Evolutionary conservation across 2,888 invertebrate species (phyloP).

Genomic region (Acrobeloides nanus): DNA sequence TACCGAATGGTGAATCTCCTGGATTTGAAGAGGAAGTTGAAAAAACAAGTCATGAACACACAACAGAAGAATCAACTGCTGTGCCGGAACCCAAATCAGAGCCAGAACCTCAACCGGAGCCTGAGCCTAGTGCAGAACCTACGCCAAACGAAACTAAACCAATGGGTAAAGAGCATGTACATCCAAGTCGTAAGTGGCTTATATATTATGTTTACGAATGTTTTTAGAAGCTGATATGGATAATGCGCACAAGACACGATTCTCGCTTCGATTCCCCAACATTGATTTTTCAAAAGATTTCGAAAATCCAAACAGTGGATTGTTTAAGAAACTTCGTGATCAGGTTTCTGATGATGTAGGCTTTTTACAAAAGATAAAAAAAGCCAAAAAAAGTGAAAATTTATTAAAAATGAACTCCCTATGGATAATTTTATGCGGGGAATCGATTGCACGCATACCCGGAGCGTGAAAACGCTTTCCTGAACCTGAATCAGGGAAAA

Average conservation of each 20-base stretch:
- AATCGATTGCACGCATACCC: too few relatives aligned
- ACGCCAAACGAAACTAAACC: conserved; percentile 11
- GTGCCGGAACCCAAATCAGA: conserved; percentile 22
- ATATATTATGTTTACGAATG: conserved; percentile 1
- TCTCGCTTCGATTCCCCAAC: conserved; percentile 24
- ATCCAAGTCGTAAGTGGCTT: conserved; percentile 3
- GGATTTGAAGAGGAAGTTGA: too few relatives aligned
- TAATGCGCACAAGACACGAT: conserved; percentile 25
- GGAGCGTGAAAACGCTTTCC: too few relatives aligned
- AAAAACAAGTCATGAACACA: too few relatives aligned
- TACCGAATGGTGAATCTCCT: conserved; percentile 19
- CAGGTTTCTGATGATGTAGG: conserved; percentile 27
- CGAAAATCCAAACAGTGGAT: conserved; percentile 21
- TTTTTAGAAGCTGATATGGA: conserved; percentile 7
- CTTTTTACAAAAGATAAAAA: not conserved
- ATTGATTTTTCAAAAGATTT: conserved; percentile 28
- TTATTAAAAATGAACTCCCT: too few relatives aligned
- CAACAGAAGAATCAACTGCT: conserved; percentile 18
- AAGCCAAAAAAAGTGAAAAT: too few relatives aligned
- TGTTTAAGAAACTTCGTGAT: conserved; percentile 22
- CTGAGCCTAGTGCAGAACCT: conserved; percentile 17
- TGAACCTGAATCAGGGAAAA: too few relatives aligned
- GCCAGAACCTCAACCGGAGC: conserved; percentile 17
- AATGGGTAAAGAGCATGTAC: conserved; percentile 9
- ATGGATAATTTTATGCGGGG: too few relatives aligned